These are phyloP conservation scores for Bilobella aurantiaca DNA, from an alignment of 1,140 invertebrate species.

Conservation along the genomic window DNA sequence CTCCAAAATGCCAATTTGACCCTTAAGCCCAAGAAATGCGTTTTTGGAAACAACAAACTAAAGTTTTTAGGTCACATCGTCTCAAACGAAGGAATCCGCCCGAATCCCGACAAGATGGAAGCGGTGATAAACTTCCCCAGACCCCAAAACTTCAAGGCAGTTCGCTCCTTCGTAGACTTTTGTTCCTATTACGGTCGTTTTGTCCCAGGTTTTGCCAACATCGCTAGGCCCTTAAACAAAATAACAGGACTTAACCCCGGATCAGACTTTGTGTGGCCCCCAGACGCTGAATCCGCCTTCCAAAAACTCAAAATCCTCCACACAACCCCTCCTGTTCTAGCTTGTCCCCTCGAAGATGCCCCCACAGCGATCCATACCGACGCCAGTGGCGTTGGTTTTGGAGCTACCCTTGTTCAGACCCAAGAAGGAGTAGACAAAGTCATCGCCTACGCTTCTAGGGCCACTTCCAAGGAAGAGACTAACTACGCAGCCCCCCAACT, in stretches of 20 bases:
- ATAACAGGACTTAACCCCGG: constrained; percentile 19
- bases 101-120: constrained; percentile 13
- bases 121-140: background rate
- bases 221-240: constrained; percentile 17
- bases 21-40: constrained; percentile 22
- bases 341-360: background rate
- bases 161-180: constrained; percentile 16
- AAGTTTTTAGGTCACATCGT: constrained; percentile 20
- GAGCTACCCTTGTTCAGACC: background rate
- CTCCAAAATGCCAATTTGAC: constrained; percentile 7
- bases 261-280: constrained; percentile 21
- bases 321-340: background rate
- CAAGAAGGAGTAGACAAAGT: background rate
- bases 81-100: background rate
- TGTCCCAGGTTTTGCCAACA: constrained; percentile 13
- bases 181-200: constrained; percentile 20
- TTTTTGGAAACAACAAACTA: background rate
- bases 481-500: background rate
- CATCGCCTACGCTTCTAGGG: background rate
- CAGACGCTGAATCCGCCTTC: constrained; percentile 7
- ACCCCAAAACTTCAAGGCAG: background rate
- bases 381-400: background rate
- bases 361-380: background rate
- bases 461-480: background rate
- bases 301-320: background rate